These are phyloP conservation scores for Acanthornis magna DNA, from an alignment of 2,797 vertebrate species.

Conservation along the genomic window DNA sequence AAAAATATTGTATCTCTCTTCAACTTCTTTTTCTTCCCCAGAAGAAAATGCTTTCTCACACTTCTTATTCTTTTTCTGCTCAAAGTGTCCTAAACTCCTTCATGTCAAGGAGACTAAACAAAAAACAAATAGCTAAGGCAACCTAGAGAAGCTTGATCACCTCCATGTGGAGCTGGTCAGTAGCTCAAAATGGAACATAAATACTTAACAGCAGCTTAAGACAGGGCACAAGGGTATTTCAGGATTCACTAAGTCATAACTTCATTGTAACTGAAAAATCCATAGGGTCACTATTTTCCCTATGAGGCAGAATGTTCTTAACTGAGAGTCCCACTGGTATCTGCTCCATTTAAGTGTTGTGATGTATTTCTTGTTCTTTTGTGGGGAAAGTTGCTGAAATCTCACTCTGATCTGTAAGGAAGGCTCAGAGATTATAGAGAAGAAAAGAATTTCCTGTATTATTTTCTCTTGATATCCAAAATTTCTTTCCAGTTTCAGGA, in stretches of 20 bases:
- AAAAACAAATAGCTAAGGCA: neutral
- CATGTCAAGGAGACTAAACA: neutral
- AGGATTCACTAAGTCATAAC: neutral
- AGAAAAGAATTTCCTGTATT: neutral
- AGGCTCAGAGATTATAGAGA: neutral
- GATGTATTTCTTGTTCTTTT: neutral
- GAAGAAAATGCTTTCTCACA: neutral
- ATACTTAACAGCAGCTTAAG: neutral
- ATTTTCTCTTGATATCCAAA: neutral
- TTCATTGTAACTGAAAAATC: neutral
- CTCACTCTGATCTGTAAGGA: neutral
- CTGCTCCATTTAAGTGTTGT: neutral
- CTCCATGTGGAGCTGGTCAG: neutral
- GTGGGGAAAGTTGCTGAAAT: neutral
- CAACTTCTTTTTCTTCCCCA: neutral
- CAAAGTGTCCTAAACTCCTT: neutral
- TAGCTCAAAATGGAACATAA: neutral
- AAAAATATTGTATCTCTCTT: neutral
- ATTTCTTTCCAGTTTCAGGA: slow-evolving; percentile 47
- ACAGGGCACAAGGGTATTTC: neutral
- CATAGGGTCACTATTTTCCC: neutral
- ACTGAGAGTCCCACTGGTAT: neutral
- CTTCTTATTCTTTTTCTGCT: neutral
- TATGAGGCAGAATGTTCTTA: neutral
- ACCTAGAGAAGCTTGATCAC: neutral